Base-by-base conservation (phyloP, 2,113 vertebrate species). In the Theropithecus gelada region DNA sequence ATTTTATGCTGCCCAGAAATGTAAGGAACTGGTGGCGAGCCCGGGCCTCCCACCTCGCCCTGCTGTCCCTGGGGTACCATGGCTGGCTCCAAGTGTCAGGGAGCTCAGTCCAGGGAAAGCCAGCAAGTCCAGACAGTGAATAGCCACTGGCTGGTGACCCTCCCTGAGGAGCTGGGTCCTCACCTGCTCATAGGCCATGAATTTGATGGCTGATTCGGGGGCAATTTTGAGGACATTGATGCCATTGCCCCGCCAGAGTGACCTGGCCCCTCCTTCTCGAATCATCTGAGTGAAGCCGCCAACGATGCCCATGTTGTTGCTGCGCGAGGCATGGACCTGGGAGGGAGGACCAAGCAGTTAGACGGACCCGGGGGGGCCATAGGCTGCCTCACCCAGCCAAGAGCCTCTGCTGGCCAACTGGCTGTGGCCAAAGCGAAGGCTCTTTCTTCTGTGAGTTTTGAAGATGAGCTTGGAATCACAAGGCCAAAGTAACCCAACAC, bases 161-260 rank as follows among this genome's bases (percentile, higher is more conserved):
- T 76, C 3, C 80, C 8, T 35, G 22, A 55, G 48, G 16, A 78
- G 40, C 73, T 5, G 9, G 88, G 50, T 1, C 27, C 98, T 88
- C 93, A 99, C 99, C 99, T 99, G 99, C 84, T 99, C 99, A 0
- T 99, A 99, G 1, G 99, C 99, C 99, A 99, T 99, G 98, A 99
- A 99, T 92, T 99, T 99, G 96, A 99, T 99, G 38, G 99, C 99
- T 0, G 99, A 99, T 96, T 99, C 99, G 0, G 99, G 99, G 2
- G 99, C 99, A 2, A 99, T 99, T 98, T 99, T 99, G 93, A 99
- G 98, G 97, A 99, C 99, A 0, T 99, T 99, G 98, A 99, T 99
- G 95, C 99, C 99, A 0, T 99, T 99, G 35, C 99, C 99, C 52
- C 99, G 95, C 99, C 99, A 99, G 30, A 99, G 99, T 0, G 99